Evolutionary conservation across 2,888 invertebrate species (phyloP), one percentile per base, ranked within the genome.

Genomic region (Machimus rusticus): DNA sequence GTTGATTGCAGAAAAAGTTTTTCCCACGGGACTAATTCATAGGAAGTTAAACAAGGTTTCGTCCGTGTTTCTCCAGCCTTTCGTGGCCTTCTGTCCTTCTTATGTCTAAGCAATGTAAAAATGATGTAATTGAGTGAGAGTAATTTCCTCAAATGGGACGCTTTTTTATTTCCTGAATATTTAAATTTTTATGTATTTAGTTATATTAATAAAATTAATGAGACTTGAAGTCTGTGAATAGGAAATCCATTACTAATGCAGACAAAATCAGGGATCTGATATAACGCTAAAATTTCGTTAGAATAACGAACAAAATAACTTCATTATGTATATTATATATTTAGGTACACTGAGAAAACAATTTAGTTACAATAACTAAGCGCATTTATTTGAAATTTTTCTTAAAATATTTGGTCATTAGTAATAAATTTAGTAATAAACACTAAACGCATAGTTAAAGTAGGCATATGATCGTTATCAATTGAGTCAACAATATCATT

Each of bases 1-100:
- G 86, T 86, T 86, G 86, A 86, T 86, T 86, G 86, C 86, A 77
- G 74, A 86, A 77, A 86, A 86, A 77, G 86, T 86, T 86, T 86
- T 86, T 86, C 86, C 74, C 86, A 77, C 77, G 86, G 77, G 86
- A 86, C 86, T 86, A 86, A 86, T 86, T 86, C 86, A 76, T 86
- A 77, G 46, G 31, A 86, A 86, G 86, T 86, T 86, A 86, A 86
- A 86, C 74, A 86, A 86, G 86, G 39, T 77, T 86, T 86, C 77
- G 31, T 86, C 37, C 55, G 76, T 55, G 37, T 55, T 77, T 77
- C 34, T 34, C 23, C 74, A 85, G 74, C 39, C 74, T 46, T 85
- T 85, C 74, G 37, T 74, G 28, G 12, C 23, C 85, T 74, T 6
- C 74, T 85, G n/a, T 43, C 16, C 39, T 39, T 37, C 85, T 74